Conservation (phyloP, 1,140 invertebrate species). For the Bombus affinis region DNA sequence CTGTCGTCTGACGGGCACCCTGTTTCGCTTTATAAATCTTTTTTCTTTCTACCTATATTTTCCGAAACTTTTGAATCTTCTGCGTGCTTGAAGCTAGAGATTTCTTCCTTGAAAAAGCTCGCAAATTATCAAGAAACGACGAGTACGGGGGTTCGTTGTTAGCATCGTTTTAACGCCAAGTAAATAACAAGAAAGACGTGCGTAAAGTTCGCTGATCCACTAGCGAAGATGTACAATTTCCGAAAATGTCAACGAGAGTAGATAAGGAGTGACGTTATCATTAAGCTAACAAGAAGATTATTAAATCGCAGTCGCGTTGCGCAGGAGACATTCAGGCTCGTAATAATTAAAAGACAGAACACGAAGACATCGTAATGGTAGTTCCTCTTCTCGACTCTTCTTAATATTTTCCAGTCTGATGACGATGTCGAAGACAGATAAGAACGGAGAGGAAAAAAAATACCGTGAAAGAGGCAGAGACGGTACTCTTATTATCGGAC, state of each 20-base stretch:
- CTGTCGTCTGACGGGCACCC: neutral
- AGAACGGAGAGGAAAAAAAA: neutral
- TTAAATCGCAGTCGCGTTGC: constrained; percentile 30
- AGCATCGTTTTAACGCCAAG: neutral
- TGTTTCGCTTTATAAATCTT: too few species aligned
- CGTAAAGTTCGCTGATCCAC: too few species aligned
- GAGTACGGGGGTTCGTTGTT: too few species aligned
- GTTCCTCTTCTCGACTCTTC: constrained; percentile 1
- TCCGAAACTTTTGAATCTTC: neutral
- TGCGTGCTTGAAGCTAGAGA: neutral
- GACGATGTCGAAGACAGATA: constrained; percentile 13
- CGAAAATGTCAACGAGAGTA: neutral
- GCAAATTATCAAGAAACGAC: neutral
- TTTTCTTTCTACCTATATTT: neutral
- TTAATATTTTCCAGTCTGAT: constrained; percentile 38
- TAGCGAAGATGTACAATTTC: neutral
- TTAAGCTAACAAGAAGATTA: constrained; percentile 44
- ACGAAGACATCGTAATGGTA: constrained; percentile 26
- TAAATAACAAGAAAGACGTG: neutral
- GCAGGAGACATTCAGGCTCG: neutral
- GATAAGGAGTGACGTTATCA: constrained; percentile 30
- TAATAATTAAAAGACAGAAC: constrained; percentile 41
- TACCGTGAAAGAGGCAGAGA: constrained; percentile 4
- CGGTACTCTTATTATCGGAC: constrained; percentile 10
- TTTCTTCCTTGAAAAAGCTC: neutral